Percentiles rank a stretch among this genome's conserved stretches.
Evolutionary conservation across 1,140 invertebrate species (phyloP).

Genomic region (Euborellia annulipes): DNA sequence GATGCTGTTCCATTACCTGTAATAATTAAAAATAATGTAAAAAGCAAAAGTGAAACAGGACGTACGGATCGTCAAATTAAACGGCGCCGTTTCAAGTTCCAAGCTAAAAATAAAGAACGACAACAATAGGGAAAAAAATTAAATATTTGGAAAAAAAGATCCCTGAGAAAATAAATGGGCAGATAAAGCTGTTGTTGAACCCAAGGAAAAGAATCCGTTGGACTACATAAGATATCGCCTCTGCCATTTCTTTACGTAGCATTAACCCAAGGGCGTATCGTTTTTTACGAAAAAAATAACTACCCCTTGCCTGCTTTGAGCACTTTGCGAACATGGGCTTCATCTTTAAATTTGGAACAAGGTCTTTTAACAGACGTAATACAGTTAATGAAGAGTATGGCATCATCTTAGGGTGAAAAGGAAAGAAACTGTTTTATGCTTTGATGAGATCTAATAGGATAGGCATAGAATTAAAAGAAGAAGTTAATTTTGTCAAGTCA

Average conservation of each 20-base stretch:
- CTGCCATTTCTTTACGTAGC: conserved; percentile 11
- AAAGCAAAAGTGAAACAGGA: no score
- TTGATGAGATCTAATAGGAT: conserved; percentile 13
- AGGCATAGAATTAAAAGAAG: conserved; percentile 10
- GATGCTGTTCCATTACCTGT: no score
- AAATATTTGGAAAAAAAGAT: no score
- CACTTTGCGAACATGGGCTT: conserved; percentile 12
- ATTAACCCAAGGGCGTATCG: conserved; percentile 10
- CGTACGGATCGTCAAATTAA: no score
- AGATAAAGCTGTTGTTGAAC: no score
- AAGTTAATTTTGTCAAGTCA: conserved; percentile 9
- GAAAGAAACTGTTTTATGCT: conserved; percentile 10
- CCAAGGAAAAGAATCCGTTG: no score
- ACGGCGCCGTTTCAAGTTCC: no score
- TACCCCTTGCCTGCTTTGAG: conserved; percentile 10
- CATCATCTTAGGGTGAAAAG: neutral
- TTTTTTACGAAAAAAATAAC: conserved; percentile 12
- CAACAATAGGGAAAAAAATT: no score
- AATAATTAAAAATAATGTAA: no score
- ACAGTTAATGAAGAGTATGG: conserved; percentile 9
- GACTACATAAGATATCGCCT: conserved; percentile 12
- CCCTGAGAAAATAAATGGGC: no score
- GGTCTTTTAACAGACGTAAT: conserved; percentile 8
- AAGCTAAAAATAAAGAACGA: no score
- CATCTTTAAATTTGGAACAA: conserved; percentile 5